Percentiles rank a stretch among this genome's conserved stretches.
Evolutionary conservation across 2,888 invertebrate species (phyloP).

Genomic region (Hirtodrosophila duncani): DNA sequence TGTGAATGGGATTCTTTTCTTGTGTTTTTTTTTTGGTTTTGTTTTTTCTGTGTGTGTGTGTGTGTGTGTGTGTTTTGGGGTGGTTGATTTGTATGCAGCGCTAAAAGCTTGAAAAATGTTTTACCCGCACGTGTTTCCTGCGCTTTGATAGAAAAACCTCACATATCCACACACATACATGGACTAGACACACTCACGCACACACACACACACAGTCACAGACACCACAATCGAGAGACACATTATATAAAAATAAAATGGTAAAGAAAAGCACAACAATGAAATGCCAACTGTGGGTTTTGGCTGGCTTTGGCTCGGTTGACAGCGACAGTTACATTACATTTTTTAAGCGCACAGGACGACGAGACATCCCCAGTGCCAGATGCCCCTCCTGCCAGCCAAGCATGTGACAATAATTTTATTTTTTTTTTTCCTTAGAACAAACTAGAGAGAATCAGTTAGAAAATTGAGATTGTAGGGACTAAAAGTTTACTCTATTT

Average conservation of each 20-base stretch:
- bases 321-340: conserved; percentile 55
- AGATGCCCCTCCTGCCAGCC: neutral
- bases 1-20: conserved; percentile 61
- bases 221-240: conserved; percentile 27
- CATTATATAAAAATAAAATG: conserved; percentile 67
- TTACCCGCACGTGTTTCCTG: conserved; percentile 72
- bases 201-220: conserved; percentile 20
- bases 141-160: conserved; percentile 57
- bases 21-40: neutral
- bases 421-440: too few species aligned
- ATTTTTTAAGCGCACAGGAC: conserved; percentile 21
- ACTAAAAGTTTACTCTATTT: too few species aligned
- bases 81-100: conserved; percentile 73
- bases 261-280: conserved; percentile 62
- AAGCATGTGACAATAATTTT: too few species aligned
- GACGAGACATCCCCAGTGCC: neutral
- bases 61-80: conserved; percentile 12
- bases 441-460: too few species aligned
- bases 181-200: conserved; percentile 17
- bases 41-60: conserved; percentile 4
- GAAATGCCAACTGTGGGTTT: conserved; percentile 52
- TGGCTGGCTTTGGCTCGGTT: conserved; percentile 28
- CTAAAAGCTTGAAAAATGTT: conserved; percentile 73
- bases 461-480: too few species aligned
- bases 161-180: conserved; percentile 25